Base-by-base conservation (phyloP, 2,113 vertebrate genomes). In the Poicephalus meyeri region DNA sequence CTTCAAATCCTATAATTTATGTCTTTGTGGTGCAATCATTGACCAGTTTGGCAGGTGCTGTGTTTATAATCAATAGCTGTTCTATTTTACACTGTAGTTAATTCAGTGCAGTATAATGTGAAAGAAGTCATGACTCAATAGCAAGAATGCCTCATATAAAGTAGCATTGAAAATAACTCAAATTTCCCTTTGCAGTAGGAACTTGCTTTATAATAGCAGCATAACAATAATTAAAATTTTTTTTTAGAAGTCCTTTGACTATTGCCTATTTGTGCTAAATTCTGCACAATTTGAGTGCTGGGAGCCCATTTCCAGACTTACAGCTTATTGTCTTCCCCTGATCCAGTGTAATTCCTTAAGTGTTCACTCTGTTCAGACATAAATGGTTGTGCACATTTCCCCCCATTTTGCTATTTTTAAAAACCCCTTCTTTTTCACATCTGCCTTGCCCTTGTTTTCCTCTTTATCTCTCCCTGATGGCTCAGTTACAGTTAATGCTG, bases 1-100 rank as follows among this genome's bases (percentile, higher is more conserved):
- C 53, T 93, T 85, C 47, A 84, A 94, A 92, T 70, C 93, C 83
- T 94, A 2, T 92, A 28, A 91, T 95, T 97, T 92, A 56, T 20
- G 90, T 72, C 68, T 74, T 58, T 33, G n/a, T 94, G 94, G 81
- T 20, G 88, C 86, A 94, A 78, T 82, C 84, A 16, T 23, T 91
- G 95, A 93, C 93, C 80, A 94, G 88, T 89, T 90, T 86, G 84
- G 44, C 17, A 0, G 46, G 73, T 70, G 89, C 49, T 23, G 73
- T 16, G 41, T 58, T 88, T 65, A 1, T 73, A 68, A 80, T 81
- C 77, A 47, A 12, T 91, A 80, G 3, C 3, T 26, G 37, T 58
- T 86, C 23, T 13, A 33, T 80, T 89, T 88, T 58, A 9, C 55
- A 35, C 26, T 12, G 26, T 58, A 65, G 50, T 86, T 60, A 35